Evolutionary conservation across 2,797 vertebrate species (phyloP), one percentile per base, ranked within the genome.

Genomic region (Ctenosaura bakeri): DNA sequence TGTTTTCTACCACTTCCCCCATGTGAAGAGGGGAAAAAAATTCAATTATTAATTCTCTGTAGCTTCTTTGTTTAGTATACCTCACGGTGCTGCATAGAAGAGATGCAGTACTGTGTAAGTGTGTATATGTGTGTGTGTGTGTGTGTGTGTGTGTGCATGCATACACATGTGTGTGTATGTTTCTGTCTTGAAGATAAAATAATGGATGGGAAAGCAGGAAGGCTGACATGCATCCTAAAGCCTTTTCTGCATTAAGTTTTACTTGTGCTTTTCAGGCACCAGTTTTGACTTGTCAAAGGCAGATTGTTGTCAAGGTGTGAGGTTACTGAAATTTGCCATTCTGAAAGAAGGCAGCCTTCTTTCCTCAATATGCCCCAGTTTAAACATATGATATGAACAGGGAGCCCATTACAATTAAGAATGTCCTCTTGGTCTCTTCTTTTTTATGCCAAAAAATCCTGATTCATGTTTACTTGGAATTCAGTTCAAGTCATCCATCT

Each of bases 11-110:
- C 78, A 69, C 89, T 56, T 29, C 71, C 84, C 38, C 29, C 52
- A 88, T 81, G 62, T 52, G 1, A 22, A 9, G 4, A 64, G 54
- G 10, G 46, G 29, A 24, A n/a, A 8, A 46, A 7, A 69, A 8
- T 66, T 92, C 90, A 71, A 32, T 85, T 92, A 85, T 90, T 54
- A 69, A n/a, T 22, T 81, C 29, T 8, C 83, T 85, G 14, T 52
- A 83, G 22, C 22, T 86, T 29, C 24, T 93, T 89, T 77, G 56
- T 1, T 89, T 84, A 83, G n/a, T 29, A 20, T 14, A 56, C 29
- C 32, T 66, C 5, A 18, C 6, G 54, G 42, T 64, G 42, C 32
- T 77, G 56, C 59, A 78, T 24, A 12, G 32, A 77, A 77, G 20
- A 66, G 42, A 77, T 38, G 4, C 10, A 56, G 24, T 20, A 69